Evolutionary conservation across 1,140 invertebrate species (phyloP), one percentile per base, ranked within the genome.

Genomic region (Drosophila bocqueti): DNA sequence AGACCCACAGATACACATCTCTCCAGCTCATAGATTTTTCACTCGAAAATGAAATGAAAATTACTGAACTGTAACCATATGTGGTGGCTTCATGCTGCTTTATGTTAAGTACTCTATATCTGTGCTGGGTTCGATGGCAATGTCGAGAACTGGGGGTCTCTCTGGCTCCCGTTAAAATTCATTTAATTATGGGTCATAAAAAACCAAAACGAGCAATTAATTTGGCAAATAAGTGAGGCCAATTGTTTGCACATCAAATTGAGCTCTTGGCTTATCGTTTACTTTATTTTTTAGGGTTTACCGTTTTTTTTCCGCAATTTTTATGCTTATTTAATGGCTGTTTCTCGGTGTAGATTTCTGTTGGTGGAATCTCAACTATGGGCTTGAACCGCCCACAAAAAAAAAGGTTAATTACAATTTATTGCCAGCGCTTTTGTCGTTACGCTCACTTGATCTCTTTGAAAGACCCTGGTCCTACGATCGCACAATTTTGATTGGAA

Each of bases 61-160:
- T 89, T 89, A 83, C 76, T 57, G 81, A 87, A 87, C 83, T 87
- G 83, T 87, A 84, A 89, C 83, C 83, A 87, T 89, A 77, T 87
- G 83, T 89, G 84, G 83, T 89, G 84, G 76, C 60, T 84, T 72
- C 72, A 72, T 66, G 76, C 71, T 73, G 73, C 74, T 81, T 81
- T 74, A 78, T 83, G 71, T 59, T 55, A 55, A 55, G 66, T 77
- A 79, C 79, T 55, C 83, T 65, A 59, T 83, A 61, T 45, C 40
- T 50, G 60, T 10, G 42, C 31, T 13, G 55, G 42, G 58, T 55
- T 81, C 55, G 15, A 21, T 18, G 29, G 36, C 69, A 62, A 73
- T 52, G 36, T 34, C 26, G 24, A 65, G 73, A 59, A 55, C 69
- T 36, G 13, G 42, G 24, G 5, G 29, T 18, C 57, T 42, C 26